phyloP scores from a whole-genome alignment of 2,888 invertebrate species.

The Nemapogon koenigi region DNA sequence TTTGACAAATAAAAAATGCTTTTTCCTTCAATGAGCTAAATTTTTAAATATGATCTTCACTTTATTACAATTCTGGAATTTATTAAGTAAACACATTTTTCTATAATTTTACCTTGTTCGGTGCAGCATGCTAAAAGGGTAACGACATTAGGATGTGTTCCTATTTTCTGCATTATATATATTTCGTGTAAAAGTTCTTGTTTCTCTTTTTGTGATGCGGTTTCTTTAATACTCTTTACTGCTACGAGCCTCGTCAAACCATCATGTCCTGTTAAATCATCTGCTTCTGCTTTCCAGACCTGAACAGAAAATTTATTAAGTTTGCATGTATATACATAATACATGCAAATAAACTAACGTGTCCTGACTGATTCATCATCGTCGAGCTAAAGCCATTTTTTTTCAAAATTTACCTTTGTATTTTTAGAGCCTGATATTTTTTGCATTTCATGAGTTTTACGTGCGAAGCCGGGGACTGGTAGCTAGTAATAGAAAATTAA shows the following conservation, averaged over 20 bases:
- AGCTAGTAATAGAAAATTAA: no score
- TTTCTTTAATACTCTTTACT: conserved; percentile 82
- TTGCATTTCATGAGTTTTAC: no score
- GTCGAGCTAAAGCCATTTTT: no score
- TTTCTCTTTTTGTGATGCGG: conserved; percentile 79
- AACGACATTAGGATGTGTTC: conserved; percentile 83
- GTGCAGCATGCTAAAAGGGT: conserved; percentile 83
- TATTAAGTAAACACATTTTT: neutral
- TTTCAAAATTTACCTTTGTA: no score
- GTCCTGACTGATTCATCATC: no score
- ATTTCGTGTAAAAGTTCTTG: conserved; percentile 76
- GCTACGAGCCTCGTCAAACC: conserved; percentile 83
- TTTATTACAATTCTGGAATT: no score
- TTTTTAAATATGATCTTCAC: no score
- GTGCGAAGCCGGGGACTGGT: no score
- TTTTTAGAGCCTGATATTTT: no score
- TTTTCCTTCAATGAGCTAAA: neutral
- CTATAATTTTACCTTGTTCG: conserved; percentile 69
- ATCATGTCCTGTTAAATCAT: conserved; percentile 77
- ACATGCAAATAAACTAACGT: no score
- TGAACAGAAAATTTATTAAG: conserved; percentile 25
- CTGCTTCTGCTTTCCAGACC: conserved; percentile 88
- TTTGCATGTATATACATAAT: no score
- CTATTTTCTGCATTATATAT: conserved; percentile 82
- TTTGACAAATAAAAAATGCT: neutral